phyloP scores from a whole-genome alignment of 1,140 invertebrate genomes.

The Aphidius gifuensis region DNA sequence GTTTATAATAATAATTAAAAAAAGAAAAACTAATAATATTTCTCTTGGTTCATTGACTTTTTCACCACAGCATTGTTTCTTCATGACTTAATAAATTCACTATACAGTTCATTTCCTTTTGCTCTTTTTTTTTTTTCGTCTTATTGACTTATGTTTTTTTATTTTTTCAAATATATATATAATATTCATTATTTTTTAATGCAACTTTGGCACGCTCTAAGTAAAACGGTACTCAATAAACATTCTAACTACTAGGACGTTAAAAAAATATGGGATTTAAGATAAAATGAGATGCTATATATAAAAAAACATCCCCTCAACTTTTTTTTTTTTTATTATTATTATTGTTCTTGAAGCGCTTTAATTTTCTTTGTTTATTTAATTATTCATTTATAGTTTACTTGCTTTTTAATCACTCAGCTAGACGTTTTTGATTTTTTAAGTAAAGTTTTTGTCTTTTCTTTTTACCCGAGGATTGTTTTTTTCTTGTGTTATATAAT shows the following conservation, averaged over 20 bases:
- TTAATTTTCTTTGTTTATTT: neutral
- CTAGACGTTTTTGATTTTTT: neutral
- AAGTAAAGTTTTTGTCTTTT: neutral
- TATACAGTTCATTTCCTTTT: slow-evolving; percentile 16
- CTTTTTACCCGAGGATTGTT: too few species aligned
- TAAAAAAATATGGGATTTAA: slow-evolving; percentile 26
- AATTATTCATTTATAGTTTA: too few species aligned
- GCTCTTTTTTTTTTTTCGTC: neutral
- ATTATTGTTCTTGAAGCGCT: neutral
- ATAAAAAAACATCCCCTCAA: slow-evolving; percentile 3
- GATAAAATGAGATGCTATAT: slow-evolving; percentile 14
- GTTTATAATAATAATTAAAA: neutral
- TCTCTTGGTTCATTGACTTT: neutral
- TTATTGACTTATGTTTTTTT: too few species aligned
- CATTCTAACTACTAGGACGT: neutral
- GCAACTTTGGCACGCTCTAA: slow-evolving; percentile 21
- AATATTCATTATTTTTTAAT: slow-evolving; percentile 1
- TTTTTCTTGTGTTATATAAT: neutral
- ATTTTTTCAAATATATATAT: neutral
- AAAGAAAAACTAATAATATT: slow-evolving; percentile 3
- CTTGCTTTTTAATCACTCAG: neutral
- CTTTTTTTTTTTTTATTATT: neutral
- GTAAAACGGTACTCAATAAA: neutral
- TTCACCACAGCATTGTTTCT: slow-evolving; percentile 12
- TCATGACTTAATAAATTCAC: slow-evolving; percentile 10